phyloP scores from a whole-genome alignment of 2,113 vertebrate species.

The Nerophis ophidion region DNA sequence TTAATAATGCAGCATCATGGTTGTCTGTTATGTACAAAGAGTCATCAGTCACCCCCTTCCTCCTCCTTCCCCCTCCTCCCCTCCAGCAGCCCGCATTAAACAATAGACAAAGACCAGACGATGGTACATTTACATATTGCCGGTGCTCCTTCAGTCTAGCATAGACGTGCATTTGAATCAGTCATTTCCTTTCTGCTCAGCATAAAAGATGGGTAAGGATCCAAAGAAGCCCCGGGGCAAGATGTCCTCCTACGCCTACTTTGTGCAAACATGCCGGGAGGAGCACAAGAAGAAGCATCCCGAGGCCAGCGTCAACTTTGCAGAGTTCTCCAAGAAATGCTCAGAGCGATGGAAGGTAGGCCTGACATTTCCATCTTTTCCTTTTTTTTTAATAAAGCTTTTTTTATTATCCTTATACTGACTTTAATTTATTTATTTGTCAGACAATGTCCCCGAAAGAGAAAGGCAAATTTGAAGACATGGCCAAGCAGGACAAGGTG shows the following conservation, averaged over 20 bases:
- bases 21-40: constrained; percentile 38
- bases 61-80: constrained; percentile 23
- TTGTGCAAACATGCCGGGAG: constrained; percentile 93
- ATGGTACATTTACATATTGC: constrained; percentile 17
- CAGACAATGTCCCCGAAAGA: constrained; percentile 94
- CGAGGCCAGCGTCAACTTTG: constrained; percentile 86
- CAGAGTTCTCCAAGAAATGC: constrained; percentile 95
- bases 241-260: constrained; percentile 96
- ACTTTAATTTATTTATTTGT: constrained; percentile 22
- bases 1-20: constrained; percentile 12
- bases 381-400: neutral
- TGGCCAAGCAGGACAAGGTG: constrained; percentile 91
- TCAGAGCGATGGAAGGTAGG: constrained; percentile 93
- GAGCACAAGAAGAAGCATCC: constrained; percentile 99
- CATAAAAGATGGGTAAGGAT: constrained; percentile 88
- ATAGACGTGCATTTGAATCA: constrained; percentile 1
- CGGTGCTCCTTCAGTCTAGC: neutral
- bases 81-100: constrained; percentile 41
- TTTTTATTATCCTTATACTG: neutral
- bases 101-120: constrained; percentile 54
- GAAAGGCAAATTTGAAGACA: constrained; percentile 94
- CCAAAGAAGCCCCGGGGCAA: constrained; percentile 92
- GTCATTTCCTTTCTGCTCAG: constrained; percentile 30
- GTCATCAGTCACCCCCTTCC: constrained; percentile 43
- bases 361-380: neutral